Evolutionary conservation across 2,797 vertebrate genomes (phyloP), one percentile per base, ranked within the genome.

Genomic region (Channallabes apus): DNA sequence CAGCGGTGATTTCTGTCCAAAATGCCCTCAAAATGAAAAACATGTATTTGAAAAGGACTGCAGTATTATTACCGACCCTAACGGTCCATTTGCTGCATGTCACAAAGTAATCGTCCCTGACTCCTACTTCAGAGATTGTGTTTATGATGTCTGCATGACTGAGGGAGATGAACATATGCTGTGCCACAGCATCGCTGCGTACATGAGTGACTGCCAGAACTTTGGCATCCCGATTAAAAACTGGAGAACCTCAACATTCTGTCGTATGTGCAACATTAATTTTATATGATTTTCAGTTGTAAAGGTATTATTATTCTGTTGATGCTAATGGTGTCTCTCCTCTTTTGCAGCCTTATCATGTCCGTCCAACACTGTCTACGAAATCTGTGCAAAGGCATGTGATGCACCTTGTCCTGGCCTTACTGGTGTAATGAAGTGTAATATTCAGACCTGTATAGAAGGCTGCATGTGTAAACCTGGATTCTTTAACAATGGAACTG

Each of bases 111-210:
- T 96, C 0, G 80, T 95, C 64, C 95, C 95, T 0, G 0, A 73
- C 4, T 88, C 90, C 0, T 94, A 91, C 54, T 83, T 92, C 51
- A 84, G 87, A 0, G 88, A 95, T 5, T 97, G 96, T 2, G 91
- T 96, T n/a, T 95, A 91, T 0, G 96, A 97, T 0, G 56, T 78
- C 24, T 97, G 95, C 81, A 67, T 92, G 32, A 90, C 93, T 8
- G 82, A 91, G 0, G 94, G 92, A 4, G 76, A 95, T 35, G 79
- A 86, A 3, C 54, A 35, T 1, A 79, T 87, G 0, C 84, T 95
- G 56, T 96, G 95, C 59, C 76, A 91, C 0, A 90, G 93, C 0
- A 0, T 96, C 0, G 29, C 86, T 0, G 38, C 92, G 0, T 97
- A 96, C 0, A 86, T 93, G 35, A 83, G 86, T 1, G 92, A 88